These are phyloP conservation scores for Dryoscopus gambensis DNA, from an alignment of 2,113 vertebrate species.

Conservation along the genomic window DNA sequence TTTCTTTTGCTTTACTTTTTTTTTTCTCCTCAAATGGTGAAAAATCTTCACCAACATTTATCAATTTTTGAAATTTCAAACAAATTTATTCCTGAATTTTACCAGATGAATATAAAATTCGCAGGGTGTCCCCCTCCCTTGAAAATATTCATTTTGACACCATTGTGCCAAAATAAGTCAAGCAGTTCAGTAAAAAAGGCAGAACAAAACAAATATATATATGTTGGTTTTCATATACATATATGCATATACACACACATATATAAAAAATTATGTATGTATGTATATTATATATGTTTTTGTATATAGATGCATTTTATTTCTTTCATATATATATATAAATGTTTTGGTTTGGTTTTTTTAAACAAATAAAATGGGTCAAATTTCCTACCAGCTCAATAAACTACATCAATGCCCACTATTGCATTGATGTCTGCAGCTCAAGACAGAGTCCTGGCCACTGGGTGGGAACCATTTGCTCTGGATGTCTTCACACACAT, in stretches of 20 bases:
- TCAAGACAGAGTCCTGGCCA: not conserved
- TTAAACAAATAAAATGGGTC: not conserved
- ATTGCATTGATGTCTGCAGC: not conserved
- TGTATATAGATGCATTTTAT: not conserved
- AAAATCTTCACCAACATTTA: not conserved
- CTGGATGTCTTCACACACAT: not conserved
- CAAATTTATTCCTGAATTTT: not conserved
- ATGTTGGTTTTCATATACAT: not conserved
- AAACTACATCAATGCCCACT: not conserved
- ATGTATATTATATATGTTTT: not conserved
- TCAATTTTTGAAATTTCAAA: not conserved
- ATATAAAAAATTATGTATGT: not conserved
- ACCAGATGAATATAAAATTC: not conserved
- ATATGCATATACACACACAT: not conserved
- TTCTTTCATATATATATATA: not conserved
- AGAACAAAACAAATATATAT: not conserved
- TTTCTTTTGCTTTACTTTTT: not conserved
- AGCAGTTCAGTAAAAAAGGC: not conserved
- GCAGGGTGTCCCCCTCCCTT: not conserved
- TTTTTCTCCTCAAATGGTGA: not conserved
- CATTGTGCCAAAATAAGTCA: not conserved
- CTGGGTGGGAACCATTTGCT: not conserved
- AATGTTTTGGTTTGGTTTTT: fast-evolving
- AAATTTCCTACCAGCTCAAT: slow-evolving; percentile 11
- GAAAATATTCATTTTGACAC: not conserved